Evolutionary conservation across 2,888 invertebrate species (phyloP).

Genomic region (Pollenia angustigena): DNA sequence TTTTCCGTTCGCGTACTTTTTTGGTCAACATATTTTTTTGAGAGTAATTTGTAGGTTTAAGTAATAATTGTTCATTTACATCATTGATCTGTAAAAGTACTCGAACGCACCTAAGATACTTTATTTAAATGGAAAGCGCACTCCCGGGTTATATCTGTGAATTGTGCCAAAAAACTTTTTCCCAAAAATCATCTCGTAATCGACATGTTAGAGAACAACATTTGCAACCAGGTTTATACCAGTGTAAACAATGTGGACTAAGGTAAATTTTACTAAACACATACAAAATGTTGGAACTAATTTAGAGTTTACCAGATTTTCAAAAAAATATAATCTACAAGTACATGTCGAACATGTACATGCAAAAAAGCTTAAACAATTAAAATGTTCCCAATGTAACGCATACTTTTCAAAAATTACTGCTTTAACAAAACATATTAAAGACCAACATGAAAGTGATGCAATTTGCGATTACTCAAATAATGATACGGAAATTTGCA

Average conservation of each 20-base stretch:
- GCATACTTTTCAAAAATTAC: constrained; percentile 75
- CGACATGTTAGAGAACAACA: constrained; percentile 77
- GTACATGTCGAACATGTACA: constrained; percentile 62
- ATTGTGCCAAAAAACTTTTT: constrained; percentile 75
- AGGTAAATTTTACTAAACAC: constrained; percentile 66
- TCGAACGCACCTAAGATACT: too few relatives aligned
- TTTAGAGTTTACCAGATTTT: constrained; percentile 55
- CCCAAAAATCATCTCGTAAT: constrained; percentile 76
- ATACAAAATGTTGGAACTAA: neutral
- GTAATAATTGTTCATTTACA: too few relatives aligned
- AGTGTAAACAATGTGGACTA: constrained; percentile 75
- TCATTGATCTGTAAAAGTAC: too few relatives aligned
- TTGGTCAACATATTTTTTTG: too few relatives aligned
- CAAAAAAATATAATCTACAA: constrained; percentile 64
- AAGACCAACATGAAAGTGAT: constrained; percentile 69
- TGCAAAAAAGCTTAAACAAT: constrained; percentile 16
- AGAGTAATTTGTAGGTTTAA: too few relatives aligned
- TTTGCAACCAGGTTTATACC: constrained; percentile 71
- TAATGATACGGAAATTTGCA: constrained; percentile 33
- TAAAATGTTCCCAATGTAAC: constrained; percentile 74
- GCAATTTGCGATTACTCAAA: constrained; percentile 18
- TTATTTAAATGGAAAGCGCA: neutral
- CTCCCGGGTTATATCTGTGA: constrained; percentile 5
- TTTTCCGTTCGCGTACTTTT: too few relatives aligned
- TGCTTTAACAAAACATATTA: constrained; percentile 75